Base-by-base conservation (phyloP, 1,140 invertebrate genomes). In the Popillia japonica region DNA sequence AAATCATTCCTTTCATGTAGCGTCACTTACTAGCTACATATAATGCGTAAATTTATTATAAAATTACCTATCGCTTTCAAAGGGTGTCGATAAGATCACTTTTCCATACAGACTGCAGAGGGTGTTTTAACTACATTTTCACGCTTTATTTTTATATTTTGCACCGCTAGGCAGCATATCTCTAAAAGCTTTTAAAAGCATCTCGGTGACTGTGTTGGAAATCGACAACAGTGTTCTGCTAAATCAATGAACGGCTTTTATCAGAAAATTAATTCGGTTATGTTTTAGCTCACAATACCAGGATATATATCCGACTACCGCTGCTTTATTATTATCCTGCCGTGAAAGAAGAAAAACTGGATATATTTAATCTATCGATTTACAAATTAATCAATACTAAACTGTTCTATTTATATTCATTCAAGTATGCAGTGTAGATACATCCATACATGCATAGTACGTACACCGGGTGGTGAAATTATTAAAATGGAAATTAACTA, bases 1-100 rank as follows among this genome's bases (percentile, higher is more conserved):
- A 64, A 20, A n/a, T 6, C 61, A 10, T 64, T 64, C 61, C 61
- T 64, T 64, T 64, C 17, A 64, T 64, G 61, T 64, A 64, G 11
- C 17, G 61, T 17, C 61, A 64, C 17, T 27, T 27, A 17, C 61
- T 64, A 48, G 44, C 20, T 27, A 64, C 7, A 64, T 64, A 64
- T 22, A 64, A 64, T 20, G 61, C 61, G 61, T 64, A 64, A 64
- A 64, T 64, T 64, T 64, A 64, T 64, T 64, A 64, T 64, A 64
- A 64, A 64, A 64, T 64, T 64, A 64, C 61, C 61, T 64, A 64
- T 64, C 61, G 17, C 61, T 64, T 27, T 64, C 61, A 64, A 64
- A 64, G 61, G 61, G 61, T 64, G 61, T 64, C 61, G 17, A 64
- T 64, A 64, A 64, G 61, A 20, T 64, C 61, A 64, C 61, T 64